Percentiles rank a stretch among this genome's conserved stretches.
phyloP scores from a whole-genome alignment of 2,797 vertebrate genomes.

The Parauchenoglanis ngamensis region DNA sequence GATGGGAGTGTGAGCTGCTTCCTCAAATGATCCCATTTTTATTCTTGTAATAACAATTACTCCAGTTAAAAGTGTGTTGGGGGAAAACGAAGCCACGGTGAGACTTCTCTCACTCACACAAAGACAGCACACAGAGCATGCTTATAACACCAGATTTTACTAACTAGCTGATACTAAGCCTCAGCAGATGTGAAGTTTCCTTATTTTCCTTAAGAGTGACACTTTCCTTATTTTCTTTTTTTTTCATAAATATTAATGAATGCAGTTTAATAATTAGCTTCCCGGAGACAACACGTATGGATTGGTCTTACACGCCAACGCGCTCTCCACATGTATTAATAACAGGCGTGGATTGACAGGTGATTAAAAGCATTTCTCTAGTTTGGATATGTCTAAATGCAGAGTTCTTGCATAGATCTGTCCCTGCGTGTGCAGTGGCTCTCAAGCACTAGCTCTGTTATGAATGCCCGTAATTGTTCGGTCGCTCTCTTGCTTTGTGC shows the following conservation, averaged over 20 bases:
- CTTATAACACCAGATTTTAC: background rate
- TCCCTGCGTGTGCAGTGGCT: slow-evolving; percentile 80
- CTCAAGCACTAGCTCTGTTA: slow-evolving; percentile 75
- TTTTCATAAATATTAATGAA: slow-evolving; percentile 36
- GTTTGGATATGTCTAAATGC: slow-evolving; percentile 75
- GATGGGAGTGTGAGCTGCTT: slow-evolving; percentile 67
- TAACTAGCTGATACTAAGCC: background rate
- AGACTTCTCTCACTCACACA: slow-evolving; percentile 47
- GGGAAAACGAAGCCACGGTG: slow-evolving; percentile 66
- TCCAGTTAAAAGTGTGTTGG: slow-evolving; percentile 68
- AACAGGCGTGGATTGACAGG: slow-evolving; percentile 58
- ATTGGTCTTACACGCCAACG: background rate
- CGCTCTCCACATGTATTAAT: slow-evolving; percentile 38
- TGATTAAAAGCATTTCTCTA: slow-evolving; percentile 73
- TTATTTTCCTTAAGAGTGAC: background rate
- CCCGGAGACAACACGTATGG: slow-evolving; percentile 10
- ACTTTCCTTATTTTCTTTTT: background rate
- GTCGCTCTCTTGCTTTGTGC: slow-evolving; percentile 58
- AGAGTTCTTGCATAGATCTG: slow-evolving; percentile 69
- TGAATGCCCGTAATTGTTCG: slow-evolving; percentile 98
- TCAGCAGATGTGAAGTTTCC: slow-evolving; percentile 1
- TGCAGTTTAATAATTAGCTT: slow-evolving; percentile 12
- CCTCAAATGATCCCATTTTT: slow-evolving; percentile 72
- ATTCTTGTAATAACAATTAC: slow-evolving; percentile 75
- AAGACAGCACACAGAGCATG: background rate